Conservation (phyloP, 2,113 vertebrate genomes). For the Psettodes erumei region DNA sequence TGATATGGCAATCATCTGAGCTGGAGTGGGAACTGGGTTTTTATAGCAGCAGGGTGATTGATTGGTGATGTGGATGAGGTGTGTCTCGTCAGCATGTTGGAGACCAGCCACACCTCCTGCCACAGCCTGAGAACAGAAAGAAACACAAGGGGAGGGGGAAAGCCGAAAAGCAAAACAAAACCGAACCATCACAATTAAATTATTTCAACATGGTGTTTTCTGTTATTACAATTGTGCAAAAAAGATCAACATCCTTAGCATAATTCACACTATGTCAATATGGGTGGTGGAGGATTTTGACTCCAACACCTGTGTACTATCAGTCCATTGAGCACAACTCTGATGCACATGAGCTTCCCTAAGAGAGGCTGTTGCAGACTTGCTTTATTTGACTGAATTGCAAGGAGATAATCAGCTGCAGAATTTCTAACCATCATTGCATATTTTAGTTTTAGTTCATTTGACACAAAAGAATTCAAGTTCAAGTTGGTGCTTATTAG, state of each 20-base stretch:
- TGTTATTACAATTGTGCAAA: background rate
- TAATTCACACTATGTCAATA: background rate
- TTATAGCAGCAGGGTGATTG: too few relatives aligned
- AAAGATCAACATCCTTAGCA: background rate
- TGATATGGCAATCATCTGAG: too few relatives aligned
- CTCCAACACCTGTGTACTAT: background rate
- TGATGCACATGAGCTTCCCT: background rate
- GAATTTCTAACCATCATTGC: background rate
- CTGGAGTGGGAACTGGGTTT: too few relatives aligned
- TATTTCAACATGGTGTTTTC: conserved; percentile 7
- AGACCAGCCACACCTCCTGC: too few relatives aligned
- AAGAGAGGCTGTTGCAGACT: background rate
- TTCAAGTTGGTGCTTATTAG: too few relatives aligned
- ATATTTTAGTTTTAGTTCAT: background rate
- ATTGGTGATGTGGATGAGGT: too few relatives aligned
- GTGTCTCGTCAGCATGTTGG: too few relatives aligned
- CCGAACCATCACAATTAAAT: conserved; percentile 9
- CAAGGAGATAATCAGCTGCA: background rate
- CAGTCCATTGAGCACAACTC: background rate
- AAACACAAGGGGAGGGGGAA: too few relatives aligned
- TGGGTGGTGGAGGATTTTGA: background rate
- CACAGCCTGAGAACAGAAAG: too few relatives aligned
- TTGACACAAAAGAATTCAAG: background rate
- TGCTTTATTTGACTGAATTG: background rate
- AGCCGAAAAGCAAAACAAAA: background rate